Evolutionary conservation across 2,113 vertebrate species (phyloP).

Genomic region (Choloepus hoffmanni): DNA sequence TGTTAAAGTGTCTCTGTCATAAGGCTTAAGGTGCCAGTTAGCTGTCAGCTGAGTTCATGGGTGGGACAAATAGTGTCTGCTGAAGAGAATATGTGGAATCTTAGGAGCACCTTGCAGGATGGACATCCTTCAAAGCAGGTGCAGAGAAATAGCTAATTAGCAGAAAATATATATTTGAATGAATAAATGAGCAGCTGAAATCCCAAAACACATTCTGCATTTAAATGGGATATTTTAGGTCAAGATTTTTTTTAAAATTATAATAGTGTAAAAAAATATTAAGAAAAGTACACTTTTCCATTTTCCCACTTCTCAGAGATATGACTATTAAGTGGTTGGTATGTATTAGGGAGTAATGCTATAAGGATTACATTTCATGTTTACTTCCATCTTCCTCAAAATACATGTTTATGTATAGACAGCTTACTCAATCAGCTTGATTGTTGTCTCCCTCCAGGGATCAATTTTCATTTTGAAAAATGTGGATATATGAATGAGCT

Average conservation of each 20-base stretch:
- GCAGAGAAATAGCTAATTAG: not conserved
- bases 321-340: not conserved
- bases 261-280: not conserved
- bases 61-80: not conserved
- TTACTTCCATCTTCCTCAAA: conserved; percentile 18
- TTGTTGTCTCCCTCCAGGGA: not conserved
- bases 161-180: not conserved
- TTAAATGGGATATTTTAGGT: not conserved
- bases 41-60: not conserved
- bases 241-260: not conserved
- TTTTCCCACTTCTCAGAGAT: not conserved
- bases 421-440: not conserved
- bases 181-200: not conserved
- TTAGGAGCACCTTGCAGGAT: not conserved
- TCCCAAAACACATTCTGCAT: not conserved
- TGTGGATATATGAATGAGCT: not conserved
- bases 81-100: not conserved
- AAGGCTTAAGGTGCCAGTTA: not conserved
- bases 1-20: not conserved
- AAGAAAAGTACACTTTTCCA: not conserved
- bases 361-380: not conserved
- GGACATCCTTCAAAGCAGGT: conserved; percentile 27
- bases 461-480: not conserved
- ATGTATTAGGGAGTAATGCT: not conserved
- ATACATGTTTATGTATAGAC: not conserved